Base-by-base conservation (phyloP, 2,113 vertebrate genomes). In the Meleagris gallopavo region DNA sequence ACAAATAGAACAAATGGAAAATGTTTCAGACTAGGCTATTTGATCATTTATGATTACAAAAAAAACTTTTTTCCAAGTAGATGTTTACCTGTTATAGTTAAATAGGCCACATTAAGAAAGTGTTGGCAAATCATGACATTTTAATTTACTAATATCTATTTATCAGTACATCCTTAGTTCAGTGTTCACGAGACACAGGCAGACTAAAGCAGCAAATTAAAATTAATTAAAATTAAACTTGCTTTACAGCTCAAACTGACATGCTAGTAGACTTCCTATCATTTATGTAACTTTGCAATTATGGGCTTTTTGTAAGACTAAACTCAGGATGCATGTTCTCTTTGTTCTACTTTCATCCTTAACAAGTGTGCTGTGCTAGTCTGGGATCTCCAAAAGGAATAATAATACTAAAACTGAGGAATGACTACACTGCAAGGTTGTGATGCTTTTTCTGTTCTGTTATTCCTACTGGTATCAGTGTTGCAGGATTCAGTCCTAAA, bases 321-420 rank as follows among this genome's bases (percentile, higher is more conserved):
- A 79, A 41, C 57, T 86, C 6, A 89, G 72, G 72, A 25, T 64
- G 11, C 27, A 8, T 17, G 8, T 54, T 36, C 46, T 72, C 5
- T 30, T 46, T 54, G 14, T 29, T 34, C 7, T 46, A 24, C 3
- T 54, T 71, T 30, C n/a, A 2, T 20, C 38, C 24, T 38, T 25
- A 67, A 21, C 32, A 55, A 70, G 1, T 20, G 10, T 2, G 1
- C 15, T 65, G n/a, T 0, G 0, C 27, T 73, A 50, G 24, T n/a
- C 18, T 72, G 32, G 60, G 16, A 57, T n/a, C 65, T 87, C 17
- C 18, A 29, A 72, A 1, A 2, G 29, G 27, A 54, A 16, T 27
- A 54, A 29, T 9, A 52, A 15, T 27, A 29, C 13, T 78, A 41
- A 66, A 83, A 66, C 25, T 25, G 27, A 67, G 36, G 45, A 52